phyloP scores from a whole-genome alignment of 2,113 vertebrate species.

The Scytalopus superciliaris region DNA sequence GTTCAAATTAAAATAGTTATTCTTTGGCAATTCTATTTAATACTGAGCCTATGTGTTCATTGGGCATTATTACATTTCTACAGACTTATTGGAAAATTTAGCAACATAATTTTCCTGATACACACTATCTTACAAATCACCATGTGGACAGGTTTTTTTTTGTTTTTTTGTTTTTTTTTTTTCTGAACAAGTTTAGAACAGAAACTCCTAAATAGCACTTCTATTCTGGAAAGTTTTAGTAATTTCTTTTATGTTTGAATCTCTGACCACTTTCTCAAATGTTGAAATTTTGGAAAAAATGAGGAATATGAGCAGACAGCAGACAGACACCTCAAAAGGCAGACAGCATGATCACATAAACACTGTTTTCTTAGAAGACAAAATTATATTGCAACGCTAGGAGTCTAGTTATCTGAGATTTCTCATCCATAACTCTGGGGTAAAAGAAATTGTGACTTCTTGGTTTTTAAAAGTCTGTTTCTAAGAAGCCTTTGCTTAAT shows the following conservation, averaged over 20 bases:
- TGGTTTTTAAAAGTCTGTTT: neutral
- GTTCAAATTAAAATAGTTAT: neutral
- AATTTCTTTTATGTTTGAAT: neutral
- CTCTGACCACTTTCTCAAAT: neutral
- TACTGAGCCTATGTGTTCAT: neutral
- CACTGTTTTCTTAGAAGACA: conserved; percentile 16
- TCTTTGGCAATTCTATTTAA: neutral
- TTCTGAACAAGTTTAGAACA: neutral
- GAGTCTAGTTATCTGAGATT: neutral
- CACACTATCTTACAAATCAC: neutral
- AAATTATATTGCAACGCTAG: neutral
- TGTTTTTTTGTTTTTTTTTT: neutral
- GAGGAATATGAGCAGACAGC: neutral
- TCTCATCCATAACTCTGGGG: neutral
- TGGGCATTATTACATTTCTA: neutral
- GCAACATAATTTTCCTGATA: neutral
- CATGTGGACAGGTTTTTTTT: too few species aligned
- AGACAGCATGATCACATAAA: neutral
- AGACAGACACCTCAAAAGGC: neutral
- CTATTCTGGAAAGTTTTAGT: neutral
- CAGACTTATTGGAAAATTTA: neutral
- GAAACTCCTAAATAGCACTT: neutral
- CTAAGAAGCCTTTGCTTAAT: neutral
- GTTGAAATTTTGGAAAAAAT: conserved; percentile 7
- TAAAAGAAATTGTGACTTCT: neutral